Evolutionary conservation across 2,888 invertebrate genomes (phyloP), one percentile per base, ranked within the genome.

Genomic region (Gasteruption jaculator): DNA sequence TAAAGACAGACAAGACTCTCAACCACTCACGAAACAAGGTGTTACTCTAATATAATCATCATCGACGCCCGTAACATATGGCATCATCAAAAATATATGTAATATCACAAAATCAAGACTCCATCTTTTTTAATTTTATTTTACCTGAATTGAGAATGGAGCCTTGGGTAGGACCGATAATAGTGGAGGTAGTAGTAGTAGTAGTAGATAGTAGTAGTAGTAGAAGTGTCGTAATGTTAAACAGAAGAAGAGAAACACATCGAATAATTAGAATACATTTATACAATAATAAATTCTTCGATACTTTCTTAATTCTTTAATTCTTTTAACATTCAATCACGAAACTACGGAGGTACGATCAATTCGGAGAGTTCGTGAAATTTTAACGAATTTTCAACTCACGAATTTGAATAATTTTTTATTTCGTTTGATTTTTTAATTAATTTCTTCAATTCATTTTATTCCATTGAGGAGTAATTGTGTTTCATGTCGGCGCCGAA

Each of bases 61-160:
- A 60, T 58, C 54, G 55, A 53, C 52, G 57, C 56, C 56, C 38
- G 33, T 46, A 40, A 49, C 41, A 50, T n/a, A 57, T 52, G 55
- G 59, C 56, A 49, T 59, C 54, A 57, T n/a, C n/a, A n/a, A n/a
- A n/a, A n/a, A 59, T 58, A 54, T 60, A 60, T 29, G 12, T 8
- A 14, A 61, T 58, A 61, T 61, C 55, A 63, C n/a, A n/a, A n/a
- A 56, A 67, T 66, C 76, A 77, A 77, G 77, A 75, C 77, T 77
- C 80, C 80, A 76, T n/a, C n/a, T n/a, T n/a, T n/a, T n/a, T n/a
- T n/a, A n/a, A n/a, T n/a, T n/a, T n/a, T n/a, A n/a, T 78, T 82
- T 85, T 85, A 85, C 85, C 85, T 85, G 85, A 85, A 78, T 60
- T 68, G 55, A 85, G 80, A 81, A 85, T 85, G 79, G 85, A 83